These are phyloP conservation scores for Cryptotermes secundus DNA, from an alignment of 1,140 invertebrate species.

Conservation along the genomic window DNA sequence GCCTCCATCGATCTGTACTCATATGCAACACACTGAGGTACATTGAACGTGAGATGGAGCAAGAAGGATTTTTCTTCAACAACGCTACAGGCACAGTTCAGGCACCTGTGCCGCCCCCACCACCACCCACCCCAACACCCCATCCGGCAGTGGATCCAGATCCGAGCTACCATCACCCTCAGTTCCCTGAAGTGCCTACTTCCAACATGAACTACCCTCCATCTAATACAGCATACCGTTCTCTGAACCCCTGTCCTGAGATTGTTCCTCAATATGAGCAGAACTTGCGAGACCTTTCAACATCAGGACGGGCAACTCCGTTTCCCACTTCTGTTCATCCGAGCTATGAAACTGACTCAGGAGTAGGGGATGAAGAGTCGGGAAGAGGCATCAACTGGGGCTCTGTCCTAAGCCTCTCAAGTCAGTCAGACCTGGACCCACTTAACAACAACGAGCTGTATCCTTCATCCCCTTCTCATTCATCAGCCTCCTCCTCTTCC, in stretches of 20 bases:
- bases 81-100: conserved; percentile 32
- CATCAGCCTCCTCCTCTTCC: too few relatives aligned
- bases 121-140: conserved; percentile 34
- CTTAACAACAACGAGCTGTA: conserved; percentile 75
- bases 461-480: conserved; percentile 53
- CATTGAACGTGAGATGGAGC: conserved; percentile 87
- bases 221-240: conserved; percentile 53
- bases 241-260: conserved; percentile 47
- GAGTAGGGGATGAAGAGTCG: conserved; percentile 75
- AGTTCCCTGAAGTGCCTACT: conserved; percentile 48
- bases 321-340: conserved; percentile 39
- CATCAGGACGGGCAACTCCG: conserved; percentile 40
- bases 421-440: conserved; percentile 79
- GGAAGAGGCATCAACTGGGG: conserved; percentile 84
- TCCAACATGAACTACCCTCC: conserved; percentile 63
- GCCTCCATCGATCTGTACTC: conserved; percentile 86
- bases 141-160: conserved; percentile 36
- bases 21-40: conserved; percentile 91
- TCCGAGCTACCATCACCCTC: conserved; percentile 44
- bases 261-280: conserved; percentile 41
- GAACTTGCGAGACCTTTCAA: conserved; percentile 39
- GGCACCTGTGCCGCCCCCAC: conserved; percentile 33
- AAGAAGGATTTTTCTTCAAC: conserved; percentile 57
- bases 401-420: conserved; percentile 81
- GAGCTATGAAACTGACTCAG: conserved; percentile 65